Percentiles rank a stretch among this genome's conserved stretches.
Evolutionary conservation across 35 echinoderm and acorn worm species (phyloP).

Genomic region (Ophioderma brevispina): DNA sequence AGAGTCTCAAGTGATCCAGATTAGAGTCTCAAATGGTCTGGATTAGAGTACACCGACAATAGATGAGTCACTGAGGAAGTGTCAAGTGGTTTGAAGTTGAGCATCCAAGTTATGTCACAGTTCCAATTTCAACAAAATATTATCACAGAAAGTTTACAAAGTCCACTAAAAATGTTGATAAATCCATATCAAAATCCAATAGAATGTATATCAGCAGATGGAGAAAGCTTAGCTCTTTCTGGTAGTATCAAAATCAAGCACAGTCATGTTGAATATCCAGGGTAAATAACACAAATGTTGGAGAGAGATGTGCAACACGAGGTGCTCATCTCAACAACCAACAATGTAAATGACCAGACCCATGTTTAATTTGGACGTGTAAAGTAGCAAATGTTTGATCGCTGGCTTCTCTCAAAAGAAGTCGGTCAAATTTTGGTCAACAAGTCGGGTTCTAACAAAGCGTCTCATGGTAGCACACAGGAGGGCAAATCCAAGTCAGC

Average conservation of each 20-base stretch:
- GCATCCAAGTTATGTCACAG: not conserved
- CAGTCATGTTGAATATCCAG: not conserved
- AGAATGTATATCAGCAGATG: not conserved
- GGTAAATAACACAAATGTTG: not conserved
- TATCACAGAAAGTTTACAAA: not conserved
- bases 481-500: no score
- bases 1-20: not conserved
- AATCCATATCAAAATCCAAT: not conserved
- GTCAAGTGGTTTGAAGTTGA: not conserved
- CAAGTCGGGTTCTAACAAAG: no score
- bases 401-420: no score
- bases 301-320: conserved; percentile 5
- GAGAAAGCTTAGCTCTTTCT: conserved; percentile 1
- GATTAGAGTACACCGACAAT: not conserved
- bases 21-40: not conserved
- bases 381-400: no score
- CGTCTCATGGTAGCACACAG: no score
- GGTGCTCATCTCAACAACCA: not conserved
- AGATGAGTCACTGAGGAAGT: not conserved
- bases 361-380: no score
- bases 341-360: no score
- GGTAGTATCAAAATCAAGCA: not conserved
- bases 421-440: no score
- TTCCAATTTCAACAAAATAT: not conserved
- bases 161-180: not conserved